Base-by-base conservation (phyloP, 2,888 invertebrate genomes). In the Helicoverpa assulta region DNA sequence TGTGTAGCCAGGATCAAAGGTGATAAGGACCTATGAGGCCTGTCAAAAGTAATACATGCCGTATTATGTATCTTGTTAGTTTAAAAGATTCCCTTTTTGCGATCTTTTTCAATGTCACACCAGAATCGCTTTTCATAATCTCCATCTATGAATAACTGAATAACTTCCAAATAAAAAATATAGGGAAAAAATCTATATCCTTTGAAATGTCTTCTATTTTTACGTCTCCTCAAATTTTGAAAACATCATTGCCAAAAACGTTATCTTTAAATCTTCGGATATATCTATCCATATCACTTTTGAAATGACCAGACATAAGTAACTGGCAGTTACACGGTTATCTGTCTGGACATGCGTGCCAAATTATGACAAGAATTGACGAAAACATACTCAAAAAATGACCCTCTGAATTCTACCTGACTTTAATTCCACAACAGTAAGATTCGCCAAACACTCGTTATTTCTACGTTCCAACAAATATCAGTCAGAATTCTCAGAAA, bases 401-500 rank as follows among this genome's bases (percentile, higher is more conserved):
- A 19, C 57, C 66, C 56, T 52, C 52, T 10, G 51, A 54, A 26
- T 19, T 50, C 29, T 66, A 73, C 61, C 74, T 62, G 75, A 26
- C 51, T 40, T 50, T n/a, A 56, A 50, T 51, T 58, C 56, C 19
- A 29, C 57, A 61, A 56, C 16, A 50, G 19, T 7, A 51, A 29
- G n/a, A 61, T 57, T 62, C 54, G 26, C 21, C 57, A 53, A 43
- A 69, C 29, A 7, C 10, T 50, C 43, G 21, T 71, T 40, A 60
- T 52, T 69, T 16, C 51, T 26, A 55, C 50, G 19, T 53, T 51
- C 29, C 51, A 52, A 75, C 50, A 50, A 33, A 77, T 50, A 66
- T 57, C 63, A 69, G 47, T 53, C 37, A 8, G 16, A 55, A 63
- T 80, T 80, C 67, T 60, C 56, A 70, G 78, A 81, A 76, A 73